A percentile compares a stretch with the other conserved stretches of the same genome.
Conservation (phyloP, 2,113 vertebrate species). For the Emydocephalus ijimae region DNA sequence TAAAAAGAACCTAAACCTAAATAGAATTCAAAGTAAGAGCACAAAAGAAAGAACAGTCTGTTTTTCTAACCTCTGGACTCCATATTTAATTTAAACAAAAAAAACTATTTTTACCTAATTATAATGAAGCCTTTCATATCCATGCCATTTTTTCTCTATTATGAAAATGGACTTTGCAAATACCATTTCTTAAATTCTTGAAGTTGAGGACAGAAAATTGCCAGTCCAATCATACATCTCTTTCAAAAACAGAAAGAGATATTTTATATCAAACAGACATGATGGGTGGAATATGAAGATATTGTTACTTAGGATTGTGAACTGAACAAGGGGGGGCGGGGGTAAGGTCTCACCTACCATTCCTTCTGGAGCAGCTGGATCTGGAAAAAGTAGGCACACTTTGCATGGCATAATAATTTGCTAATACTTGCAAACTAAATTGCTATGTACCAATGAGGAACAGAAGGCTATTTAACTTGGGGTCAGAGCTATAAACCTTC, state of each 20-base stretch:
- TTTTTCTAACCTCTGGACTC: not conserved
- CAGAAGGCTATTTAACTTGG: not conserved
- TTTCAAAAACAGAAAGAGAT: not conserved
- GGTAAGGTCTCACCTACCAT: not conserved
- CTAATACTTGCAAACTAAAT: not conserved
- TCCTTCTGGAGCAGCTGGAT: not conserved
- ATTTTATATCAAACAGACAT: not conserved
- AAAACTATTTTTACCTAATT: not conserved
- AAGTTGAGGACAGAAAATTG: not conserved
- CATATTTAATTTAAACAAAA: not conserved
- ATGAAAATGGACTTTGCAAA: not conserved
- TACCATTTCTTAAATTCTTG: not conserved
- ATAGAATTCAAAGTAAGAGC: not conserved
- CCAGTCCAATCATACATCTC: not conserved
- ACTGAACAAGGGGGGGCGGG: not conserved
- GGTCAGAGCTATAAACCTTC: not conserved
- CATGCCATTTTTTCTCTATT: not conserved
- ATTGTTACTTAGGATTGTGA: not conserved
- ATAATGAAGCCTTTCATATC: not conserved
- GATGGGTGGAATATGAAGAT: not conserved
- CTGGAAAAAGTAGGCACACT: not conserved
- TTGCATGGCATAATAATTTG: not conserved
- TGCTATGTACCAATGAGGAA: not conserved
- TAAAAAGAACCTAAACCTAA: not conserved
- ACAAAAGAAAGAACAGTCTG: not conserved